Conservation (phyloP, 64 coral and sea anemone species). For the Acropora tenuis region DNA sequence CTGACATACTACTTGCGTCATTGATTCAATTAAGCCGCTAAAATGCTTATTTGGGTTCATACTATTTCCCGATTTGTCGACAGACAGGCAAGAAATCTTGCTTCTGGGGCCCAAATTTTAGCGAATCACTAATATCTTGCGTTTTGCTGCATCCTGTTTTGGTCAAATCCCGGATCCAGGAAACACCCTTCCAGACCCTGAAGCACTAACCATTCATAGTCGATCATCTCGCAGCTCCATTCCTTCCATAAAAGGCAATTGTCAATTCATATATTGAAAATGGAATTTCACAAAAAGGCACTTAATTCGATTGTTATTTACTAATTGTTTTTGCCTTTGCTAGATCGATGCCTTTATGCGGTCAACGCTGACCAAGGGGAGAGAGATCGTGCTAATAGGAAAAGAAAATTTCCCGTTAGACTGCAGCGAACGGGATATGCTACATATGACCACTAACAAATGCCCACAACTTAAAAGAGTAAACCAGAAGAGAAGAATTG, state of each 20-base stretch:
- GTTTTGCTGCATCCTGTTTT: background rate
- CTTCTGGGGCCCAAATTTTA: background rate
- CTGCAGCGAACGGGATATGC: background rate
- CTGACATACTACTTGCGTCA: too few relatives aligned
- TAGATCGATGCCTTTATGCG: conserved; percentile 42
- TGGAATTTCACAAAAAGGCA: background rate
- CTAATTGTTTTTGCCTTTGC: conserved; percentile 17
- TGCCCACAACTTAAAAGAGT: conserved; percentile 5
- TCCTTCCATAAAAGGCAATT: too few relatives aligned
- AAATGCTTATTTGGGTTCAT: background rate
- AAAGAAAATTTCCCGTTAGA: conserved; percentile 53
- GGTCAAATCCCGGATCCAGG: background rate
- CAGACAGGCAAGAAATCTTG: background rate
- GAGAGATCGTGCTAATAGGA: conserved; percentile 29
- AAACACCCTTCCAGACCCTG: background rate
- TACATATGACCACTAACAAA: conserved; percentile 17
- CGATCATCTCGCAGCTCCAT: background rate
- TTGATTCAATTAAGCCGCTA: too few relatives aligned
- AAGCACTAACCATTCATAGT: conserved; percentile 4
- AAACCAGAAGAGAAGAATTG: conserved; percentile 32
- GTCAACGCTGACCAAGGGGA: conserved; percentile 25
- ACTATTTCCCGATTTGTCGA: background rate
- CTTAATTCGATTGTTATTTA: conserved; percentile 19
- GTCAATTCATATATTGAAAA: too few relatives aligned
- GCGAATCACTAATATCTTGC: background rate